Base-by-base conservation (phyloP, 2,797 vertebrate species). In the Spondyliosoma cantharus region DNA sequence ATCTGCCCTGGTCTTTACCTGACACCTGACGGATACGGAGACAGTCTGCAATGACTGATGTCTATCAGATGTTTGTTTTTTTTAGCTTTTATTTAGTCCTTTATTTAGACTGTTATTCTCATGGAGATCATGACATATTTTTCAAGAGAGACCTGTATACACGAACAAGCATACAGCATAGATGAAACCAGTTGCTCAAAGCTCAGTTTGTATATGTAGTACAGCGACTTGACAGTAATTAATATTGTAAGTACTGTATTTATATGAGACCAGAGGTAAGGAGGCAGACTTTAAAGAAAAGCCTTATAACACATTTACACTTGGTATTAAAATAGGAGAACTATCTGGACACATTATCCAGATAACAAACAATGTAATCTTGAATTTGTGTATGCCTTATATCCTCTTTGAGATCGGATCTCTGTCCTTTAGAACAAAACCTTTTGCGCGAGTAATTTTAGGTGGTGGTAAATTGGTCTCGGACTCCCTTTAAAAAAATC, bases 21-120 rank as follows among this genome's bases (percentile, higher is more conserved):
- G 90, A 92, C 85, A 92, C 91, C 85, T 74, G 50, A n/a, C 29
- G 27, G 48, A 58, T 71, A 63, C n/a, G 27, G 42, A 72, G 74
- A 64, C 60, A 46, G 56, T 53, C 32, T 45, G 19, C 70, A 58
- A 49, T 9, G 5, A 68, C 76, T 20, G 66, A 13, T 43, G 58
- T 83, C 71, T 64, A 3, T 71, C 46, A 52, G 63, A 72, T 58
- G 17, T 19, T 59, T 68, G 13, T 27, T 52, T 45, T 27, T 4
- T 59, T 37, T 15, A 16, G 7, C 7, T 43, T 52, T 27, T 1
- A n/a, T 63, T 67, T 29, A n/a, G 25, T 43, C 25, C 25, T 50
- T 24, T 11, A 46, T 67, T 63, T 67, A 24, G 57, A 32, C 14
- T 0, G 14, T 15, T 60, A 3, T 32, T 22, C 17, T 52, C 20